Percentiles rank a stretch among this genome's conserved stretches.
These are phyloP conservation scores for Thymallus thymallus DNA, from an alignment of 2,113 vertebrate species.

Conservation along the genomic window DNA sequence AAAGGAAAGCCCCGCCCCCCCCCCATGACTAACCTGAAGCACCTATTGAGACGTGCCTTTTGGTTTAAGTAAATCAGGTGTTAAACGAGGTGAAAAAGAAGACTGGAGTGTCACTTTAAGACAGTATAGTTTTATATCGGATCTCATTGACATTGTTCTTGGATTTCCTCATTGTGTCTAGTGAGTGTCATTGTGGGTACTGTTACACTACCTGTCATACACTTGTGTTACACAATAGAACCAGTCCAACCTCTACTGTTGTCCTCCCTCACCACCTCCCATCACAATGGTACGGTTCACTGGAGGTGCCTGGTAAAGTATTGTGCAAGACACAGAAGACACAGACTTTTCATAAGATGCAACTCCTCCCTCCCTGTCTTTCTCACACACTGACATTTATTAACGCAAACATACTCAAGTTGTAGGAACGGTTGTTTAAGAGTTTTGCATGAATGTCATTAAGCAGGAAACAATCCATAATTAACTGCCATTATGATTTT, in stretches of 20 bases:
- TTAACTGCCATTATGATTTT: neutral
- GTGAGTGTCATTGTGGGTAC: constrained; percentile 41
- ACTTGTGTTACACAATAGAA: constrained; percentile 27
- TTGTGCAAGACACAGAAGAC: neutral
- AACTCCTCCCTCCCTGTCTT: neutral
- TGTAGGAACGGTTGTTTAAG: neutral
- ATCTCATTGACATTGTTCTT: constrained; percentile 47
- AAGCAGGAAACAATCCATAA: neutral
- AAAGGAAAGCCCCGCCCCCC: neutral
- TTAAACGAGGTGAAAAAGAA: no score
- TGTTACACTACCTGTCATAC: constrained; percentile 51
- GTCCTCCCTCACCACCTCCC: neutral
- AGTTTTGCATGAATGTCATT: neutral
- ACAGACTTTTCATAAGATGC: neutral
- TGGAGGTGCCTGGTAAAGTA: neutral
- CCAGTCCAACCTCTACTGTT: neutral
- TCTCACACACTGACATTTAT: constrained; percentile 24
- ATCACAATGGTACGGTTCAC: neutral
- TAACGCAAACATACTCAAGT: neutral
- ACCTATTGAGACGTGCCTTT: no score
- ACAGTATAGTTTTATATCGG: constrained; percentile 51
- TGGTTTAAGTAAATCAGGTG: no score
- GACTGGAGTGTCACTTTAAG: neutral
- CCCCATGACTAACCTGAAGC: no score
- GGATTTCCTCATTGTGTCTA: constrained; percentile 47